phyloP scores from a whole-genome alignment of 2,888 invertebrate genomes.

The Gisinianus flammeolus region DNA sequence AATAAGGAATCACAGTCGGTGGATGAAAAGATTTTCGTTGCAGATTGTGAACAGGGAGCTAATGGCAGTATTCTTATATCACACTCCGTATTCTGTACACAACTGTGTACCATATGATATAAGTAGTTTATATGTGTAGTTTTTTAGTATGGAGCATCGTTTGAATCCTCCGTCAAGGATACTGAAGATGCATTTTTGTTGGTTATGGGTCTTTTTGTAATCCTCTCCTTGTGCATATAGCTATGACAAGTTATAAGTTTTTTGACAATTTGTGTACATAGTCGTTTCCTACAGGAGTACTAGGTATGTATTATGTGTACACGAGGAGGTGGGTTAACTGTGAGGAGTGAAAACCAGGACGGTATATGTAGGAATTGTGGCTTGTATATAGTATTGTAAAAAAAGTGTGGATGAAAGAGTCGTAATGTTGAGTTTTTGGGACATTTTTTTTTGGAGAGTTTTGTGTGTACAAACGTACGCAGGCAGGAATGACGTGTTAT shows the following conservation, averaged over 20 bases:
- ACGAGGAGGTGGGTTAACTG: too few species aligned
- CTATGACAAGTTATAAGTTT: not conserved
- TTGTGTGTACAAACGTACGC: not conserved
- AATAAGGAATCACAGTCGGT: not conserved
- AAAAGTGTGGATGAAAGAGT: not conserved
- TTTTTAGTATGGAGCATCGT: not conserved
- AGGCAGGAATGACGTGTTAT: not conserved
- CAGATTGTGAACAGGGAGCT: conserved; percentile 7
- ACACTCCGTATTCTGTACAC: not conserved
- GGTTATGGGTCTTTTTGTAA: not conserved
- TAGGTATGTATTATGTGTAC: too few species aligned
- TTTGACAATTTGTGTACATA: not conserved
- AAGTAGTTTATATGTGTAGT: not conserved
- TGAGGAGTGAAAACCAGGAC: too few species aligned
- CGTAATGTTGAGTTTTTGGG: not conserved
- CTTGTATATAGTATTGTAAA: too few species aligned
- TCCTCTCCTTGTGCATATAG: not conserved
- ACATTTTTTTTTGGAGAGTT: not conserved
- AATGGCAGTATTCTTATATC: not conserved
- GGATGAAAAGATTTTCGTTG: conserved; percentile 1
- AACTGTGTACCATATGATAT: not conserved
- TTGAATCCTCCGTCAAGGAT: not conserved
- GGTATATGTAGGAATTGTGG: too few species aligned
- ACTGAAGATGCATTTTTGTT: not conserved
- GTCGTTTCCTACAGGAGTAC: too few species aligned